Conservation (phyloP, 2,888 invertebrate species). For the Lamellibrachia columna region DNA sequence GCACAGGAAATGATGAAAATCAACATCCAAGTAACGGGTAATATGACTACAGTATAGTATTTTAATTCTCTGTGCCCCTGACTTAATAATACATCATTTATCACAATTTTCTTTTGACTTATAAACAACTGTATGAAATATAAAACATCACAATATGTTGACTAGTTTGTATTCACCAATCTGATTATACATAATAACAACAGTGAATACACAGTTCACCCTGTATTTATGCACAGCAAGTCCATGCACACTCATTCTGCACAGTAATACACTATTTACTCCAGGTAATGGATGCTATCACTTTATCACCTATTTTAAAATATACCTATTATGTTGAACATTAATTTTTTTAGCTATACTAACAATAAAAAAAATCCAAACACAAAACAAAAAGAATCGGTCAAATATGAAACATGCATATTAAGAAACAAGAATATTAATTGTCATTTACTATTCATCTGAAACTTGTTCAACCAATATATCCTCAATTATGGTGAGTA, state of each 20-base stretch:
- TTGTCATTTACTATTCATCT: no score
- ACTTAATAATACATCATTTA: no score
- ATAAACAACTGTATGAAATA: background rate
- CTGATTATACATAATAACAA: background rate
- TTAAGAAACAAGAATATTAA: no score
- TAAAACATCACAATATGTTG: slow-evolving; percentile 12
- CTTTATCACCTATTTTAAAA: background rate
- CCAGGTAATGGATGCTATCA: background rate
- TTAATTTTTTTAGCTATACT: background rate
- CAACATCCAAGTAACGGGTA: background rate
- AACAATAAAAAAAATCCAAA: background rate
- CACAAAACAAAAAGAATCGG: background rate
- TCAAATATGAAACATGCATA: background rate
- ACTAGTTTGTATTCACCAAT: background rate
- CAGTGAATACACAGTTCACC: background rate
- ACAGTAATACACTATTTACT: background rate
- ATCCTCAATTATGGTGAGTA: no score
- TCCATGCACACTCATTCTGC: background rate
- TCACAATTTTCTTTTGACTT: background rate
- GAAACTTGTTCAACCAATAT: no score
- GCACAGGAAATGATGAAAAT: background rate
- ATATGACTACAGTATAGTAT: background rate
- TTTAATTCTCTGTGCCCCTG: no score
- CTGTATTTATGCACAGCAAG: background rate
- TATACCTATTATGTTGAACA: background rate